A percentile compares a stretch with the other conserved stretches of the same genome.
Conservation (phyloP, 2,888 invertebrate genomes). For the Lepidocyrtinus sp. region DNA sequence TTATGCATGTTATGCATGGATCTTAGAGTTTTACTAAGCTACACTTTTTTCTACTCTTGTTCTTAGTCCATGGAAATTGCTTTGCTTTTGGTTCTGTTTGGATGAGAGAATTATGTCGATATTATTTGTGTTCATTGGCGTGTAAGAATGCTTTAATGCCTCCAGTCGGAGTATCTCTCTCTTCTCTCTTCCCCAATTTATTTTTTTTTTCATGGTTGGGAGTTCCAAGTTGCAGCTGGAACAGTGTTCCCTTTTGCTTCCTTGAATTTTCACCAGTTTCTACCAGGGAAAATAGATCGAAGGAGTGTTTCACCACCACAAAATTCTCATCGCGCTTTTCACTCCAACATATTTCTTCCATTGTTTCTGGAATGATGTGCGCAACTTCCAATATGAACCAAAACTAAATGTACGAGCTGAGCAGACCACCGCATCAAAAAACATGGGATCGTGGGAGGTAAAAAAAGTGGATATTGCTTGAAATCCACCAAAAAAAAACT, state of each 20-base stretch:
- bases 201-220: neutral
- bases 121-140: slow-evolving; percentile 71
- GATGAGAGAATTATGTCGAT: slow-evolving; percentile 70
- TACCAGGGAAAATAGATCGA: slow-evolving; percentile 17
- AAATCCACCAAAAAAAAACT: neutral
- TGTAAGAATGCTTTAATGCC: slow-evolving; percentile 70
- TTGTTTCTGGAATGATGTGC: neutral
- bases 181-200: slow-evolving; percentile 32
- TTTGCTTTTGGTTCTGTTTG: slow-evolving; percentile 25
- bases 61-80: slow-evolving; percentile 20
- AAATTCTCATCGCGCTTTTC: slow-evolving; percentile 49
- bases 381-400: slow-evolving; percentile 5
- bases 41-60: neutral
- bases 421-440: slow-evolving; percentile 8
- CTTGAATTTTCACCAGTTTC: slow-evolving; percentile 37
- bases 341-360: slow-evolving; percentile 9
- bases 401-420: no score
- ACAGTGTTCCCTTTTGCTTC: slow-evolving; percentile 40
- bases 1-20: neutral
- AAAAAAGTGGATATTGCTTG: neutral
- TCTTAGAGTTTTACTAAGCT: neutral
- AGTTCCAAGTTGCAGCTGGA: slow-evolving; percentile 14
- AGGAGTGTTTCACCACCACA: slow-evolving; percentile 50
- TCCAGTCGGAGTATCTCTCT: slow-evolving; percentile 55
- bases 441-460: neutral